Base-by-base conservation (phyloP, 2,888 invertebrate genomes). In the Pyrrhia umbra region DNA sequence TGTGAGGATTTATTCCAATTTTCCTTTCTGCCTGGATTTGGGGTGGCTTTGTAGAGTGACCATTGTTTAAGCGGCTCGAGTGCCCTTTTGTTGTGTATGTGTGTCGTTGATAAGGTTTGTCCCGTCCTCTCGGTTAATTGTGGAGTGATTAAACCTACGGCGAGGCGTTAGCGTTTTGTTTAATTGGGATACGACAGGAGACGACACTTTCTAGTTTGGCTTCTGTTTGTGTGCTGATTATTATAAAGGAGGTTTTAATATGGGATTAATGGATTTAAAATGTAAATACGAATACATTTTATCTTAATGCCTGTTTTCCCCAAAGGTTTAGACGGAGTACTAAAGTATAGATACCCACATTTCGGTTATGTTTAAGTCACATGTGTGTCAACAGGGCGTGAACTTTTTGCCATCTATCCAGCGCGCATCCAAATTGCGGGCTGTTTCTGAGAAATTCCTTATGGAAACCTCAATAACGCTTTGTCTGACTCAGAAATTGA, bases 51-150 rank as follows among this genome's bases (percentile, higher is more conserved):
- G 85, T 81, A 79, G 84, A 78, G 80, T 84, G 79, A 71, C 85
- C 82, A 85, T 86, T 87, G 85, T 88, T 84, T 79, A 82, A 83
- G 85, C 80, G 81, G 74, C 80, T 79, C 68, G 77, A 82, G 84
- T 82, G 80, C 79, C 81, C 84, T 82, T 86, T 88, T 88, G 86
- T 89, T 85, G 61, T 79, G 81, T 80, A 77, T 77, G 83, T 82
- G 84, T 81, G 84, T 79, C 80, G 82, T 79, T 80, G 86, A 88
- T 86, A 86, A 88, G 83, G 79, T 80, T 80, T 71, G 57, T 54
- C 68, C 67, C 59, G 63, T 71, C 69, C 73, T 71, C 68, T 82
- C 78, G 82, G 82, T 83, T 86, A 83, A 87, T 86, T 82, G 82
- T 76, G 62, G 59, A 67, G 74, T 76, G 77, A 76, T 75, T 73